Evolutionary conservation across 2,888 invertebrate species (phyloP).

Genomic region (Dromius quadrimaculatus): DNA sequence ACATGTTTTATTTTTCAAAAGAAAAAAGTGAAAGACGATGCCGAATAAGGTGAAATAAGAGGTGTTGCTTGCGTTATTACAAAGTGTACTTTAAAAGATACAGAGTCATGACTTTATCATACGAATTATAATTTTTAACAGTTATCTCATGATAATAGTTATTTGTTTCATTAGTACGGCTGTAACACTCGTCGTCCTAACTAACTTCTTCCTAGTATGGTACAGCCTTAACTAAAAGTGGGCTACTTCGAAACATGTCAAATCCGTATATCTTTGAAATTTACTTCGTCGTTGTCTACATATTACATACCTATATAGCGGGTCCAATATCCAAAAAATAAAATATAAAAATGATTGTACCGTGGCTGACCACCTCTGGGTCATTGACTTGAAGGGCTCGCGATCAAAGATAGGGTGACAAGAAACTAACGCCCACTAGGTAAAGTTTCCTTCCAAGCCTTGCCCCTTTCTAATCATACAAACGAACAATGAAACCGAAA

Average conservation of each 20-base stretch:
- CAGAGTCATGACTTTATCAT: not conserved
- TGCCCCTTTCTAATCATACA: constrained; percentile 18
- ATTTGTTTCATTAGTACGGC: no score
- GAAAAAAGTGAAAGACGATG: constrained; percentile 6
- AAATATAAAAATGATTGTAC: not conserved
- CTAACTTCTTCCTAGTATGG: no score
- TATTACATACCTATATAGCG: constrained; percentile 26
- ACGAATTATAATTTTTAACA: no score
- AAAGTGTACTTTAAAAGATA: not conserved
- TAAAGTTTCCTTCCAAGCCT: not conserved
- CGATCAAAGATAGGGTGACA: constrained; percentile 33
- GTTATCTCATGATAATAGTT: no score
- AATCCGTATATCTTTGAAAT: not conserved
- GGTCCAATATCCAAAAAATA: constrained; percentile 21
- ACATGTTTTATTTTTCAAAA: constrained; percentile 14
- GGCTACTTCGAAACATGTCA: no score
- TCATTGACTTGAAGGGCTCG: constrained; percentile 15
- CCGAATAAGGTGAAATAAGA: constrained; percentile 3
- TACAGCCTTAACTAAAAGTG: no score
- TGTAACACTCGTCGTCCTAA: no score
- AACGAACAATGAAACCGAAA: no score
- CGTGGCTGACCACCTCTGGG: not conserved
- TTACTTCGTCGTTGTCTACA: not conserved
- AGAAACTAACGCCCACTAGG: constrained; percentile 5
- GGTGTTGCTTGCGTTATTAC: constrained; percentile 29